Conservation (phyloP, 1,140 invertebrate species). For the Monochamus saltuarius region DNA sequence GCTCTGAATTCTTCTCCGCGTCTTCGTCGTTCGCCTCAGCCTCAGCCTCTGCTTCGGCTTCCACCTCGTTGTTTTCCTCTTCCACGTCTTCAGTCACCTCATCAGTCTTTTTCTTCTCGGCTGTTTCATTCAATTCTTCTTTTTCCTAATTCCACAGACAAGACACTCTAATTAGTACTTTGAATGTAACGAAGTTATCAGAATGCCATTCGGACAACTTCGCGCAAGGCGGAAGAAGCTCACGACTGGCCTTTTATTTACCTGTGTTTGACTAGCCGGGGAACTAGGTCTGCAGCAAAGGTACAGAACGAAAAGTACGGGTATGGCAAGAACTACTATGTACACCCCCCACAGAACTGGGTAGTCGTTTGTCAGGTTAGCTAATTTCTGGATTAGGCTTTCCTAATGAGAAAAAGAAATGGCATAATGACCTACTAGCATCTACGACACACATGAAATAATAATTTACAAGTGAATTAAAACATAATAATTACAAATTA, state of each 20-base stretch:
- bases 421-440: too few relatives aligned
- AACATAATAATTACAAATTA: too few relatives aligned
- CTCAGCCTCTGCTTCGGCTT: constrained; percentile 49
- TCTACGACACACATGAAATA: too few relatives aligned
- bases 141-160: constrained; percentile 37
- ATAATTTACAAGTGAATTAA: too few relatives aligned
- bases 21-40: constrained; percentile 53
- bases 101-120: constrained; percentile 64
- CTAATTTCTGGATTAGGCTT: constrained; percentile 74
- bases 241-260: constrained; percentile 16
- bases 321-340: constrained; percentile 76
- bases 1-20: constrained; percentile 47
- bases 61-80: constrained; percentile 55
- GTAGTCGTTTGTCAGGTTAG: constrained; percentile 81
- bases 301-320: constrained; percentile 76
- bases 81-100: constrained; percentile 55
- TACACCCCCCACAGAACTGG: constrained; percentile 91
- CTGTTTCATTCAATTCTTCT: constrained; percentile 46
- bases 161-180: not conserved
- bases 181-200: not conserved
- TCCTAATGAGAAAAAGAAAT: constrained; percentile 61
- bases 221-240: not conserved
- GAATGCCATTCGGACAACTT: not conserved
- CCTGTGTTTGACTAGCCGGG: constrained; percentile 49
- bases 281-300: constrained; percentile 72